Conservation (phyloP, 2,797 vertebrate genomes). For the Erithacus rubecula region DNA sequence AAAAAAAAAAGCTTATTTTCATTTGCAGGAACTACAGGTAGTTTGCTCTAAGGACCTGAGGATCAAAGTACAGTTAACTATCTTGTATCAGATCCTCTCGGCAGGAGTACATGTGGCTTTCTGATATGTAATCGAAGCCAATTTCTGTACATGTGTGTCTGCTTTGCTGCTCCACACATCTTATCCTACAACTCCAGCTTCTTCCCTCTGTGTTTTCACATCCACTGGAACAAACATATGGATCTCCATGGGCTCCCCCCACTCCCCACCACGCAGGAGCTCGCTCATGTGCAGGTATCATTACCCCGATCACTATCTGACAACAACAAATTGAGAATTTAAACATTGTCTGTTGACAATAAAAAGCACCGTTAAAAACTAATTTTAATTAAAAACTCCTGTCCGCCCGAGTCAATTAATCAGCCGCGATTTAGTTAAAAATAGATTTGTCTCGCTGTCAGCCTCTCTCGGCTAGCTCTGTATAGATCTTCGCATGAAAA, state of each 20-base stretch:
- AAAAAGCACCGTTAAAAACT: constrained; percentile 42
- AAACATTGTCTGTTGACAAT: not conserved
- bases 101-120: not conserved
- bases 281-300: not conserved
- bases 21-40: not conserved
- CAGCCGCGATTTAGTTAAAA: constrained; percentile 58
- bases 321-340: constrained; percentile 8
- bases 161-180: not conserved
- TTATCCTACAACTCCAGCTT: not conserved
- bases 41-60: not conserved
- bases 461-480: constrained; percentile 46
- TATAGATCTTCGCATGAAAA: constrained; percentile 59
- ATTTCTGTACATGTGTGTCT: not conserved
- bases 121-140: not conserved
- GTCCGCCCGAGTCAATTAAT: constrained; percentile 42
- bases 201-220: not conserved
- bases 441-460: constrained; percentile 63
- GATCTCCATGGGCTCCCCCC: not conserved
- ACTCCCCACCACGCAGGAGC: accelerated
- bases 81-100: not conserved
- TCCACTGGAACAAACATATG: not conserved
- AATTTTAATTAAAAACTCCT: constrained; percentile 62
- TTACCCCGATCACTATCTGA: not conserved
- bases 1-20: not conserved
- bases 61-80: not conserved